These are phyloP conservation scores for Tiliacea aurago DNA, from an alignment of 2,888 invertebrate species.

Conservation along the genomic window DNA sequence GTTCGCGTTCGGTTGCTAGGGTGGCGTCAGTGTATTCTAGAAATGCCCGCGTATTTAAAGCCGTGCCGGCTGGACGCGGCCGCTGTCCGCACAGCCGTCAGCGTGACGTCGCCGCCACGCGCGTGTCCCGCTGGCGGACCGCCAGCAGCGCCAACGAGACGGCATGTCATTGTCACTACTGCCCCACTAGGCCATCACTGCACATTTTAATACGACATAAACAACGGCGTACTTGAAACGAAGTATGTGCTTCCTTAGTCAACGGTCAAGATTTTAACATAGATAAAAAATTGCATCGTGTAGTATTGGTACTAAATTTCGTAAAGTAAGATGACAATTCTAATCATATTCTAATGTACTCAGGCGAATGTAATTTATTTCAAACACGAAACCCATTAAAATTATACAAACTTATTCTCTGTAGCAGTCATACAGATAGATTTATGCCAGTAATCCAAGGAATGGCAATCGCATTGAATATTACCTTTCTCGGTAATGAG, in stretches of 20 bases:
- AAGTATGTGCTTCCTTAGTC: constrained; percentile 67
- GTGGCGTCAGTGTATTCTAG: constrained; percentile 74
- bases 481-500: background rate
- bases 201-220: constrained; percentile 69
- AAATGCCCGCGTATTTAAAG: constrained; percentile 63
- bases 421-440: background rate
- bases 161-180: constrained; percentile 79
- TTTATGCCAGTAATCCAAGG: background rate
- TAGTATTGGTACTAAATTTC: background rate
- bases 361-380: background rate
- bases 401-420: background rate
- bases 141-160: constrained; percentile 74
- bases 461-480: background rate
- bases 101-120: constrained; percentile 67
- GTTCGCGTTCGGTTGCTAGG: constrained; percentile 69
- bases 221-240: constrained; percentile 70
- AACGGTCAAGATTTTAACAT: constrained; percentile 32
- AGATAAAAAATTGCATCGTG: background rate
- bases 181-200: constrained; percentile 70
- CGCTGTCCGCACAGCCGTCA: constrained; percentile 40
- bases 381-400: background rate
- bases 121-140: constrained; percentile 79
- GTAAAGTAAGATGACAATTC: background rate
- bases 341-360: too few species aligned
- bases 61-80: constrained; percentile 54